These are phyloP conservation scores for crab-eating macaque (Macaca fascicularis) DNA, from an alignment of 2,113 vertebrate genomes.

Conservation along the genomic window T2T-MFA8v1.1 NC_088380.1:113924001-113924500, in stretches of 20 bases:
- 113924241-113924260: constrained; percentile 23
- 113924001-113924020: neutral
- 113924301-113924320: neutral
- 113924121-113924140: neutral
- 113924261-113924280: constrained; percentile 9
- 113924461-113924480: neutral
- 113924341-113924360: neutral
- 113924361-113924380: neutral
- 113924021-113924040: neutral
- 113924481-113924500: neutral
- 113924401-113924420: neutral
- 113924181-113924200: neutral
- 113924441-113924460: neutral
- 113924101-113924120: neutral
- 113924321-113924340: neutral
- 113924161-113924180: neutral
- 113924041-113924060: neutral
- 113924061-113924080: neutral
- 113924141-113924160: neutral
- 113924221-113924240: constrained; percentile 49
- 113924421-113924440: neutral
- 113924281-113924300: constrained; percentile 29
- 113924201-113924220: neutral
- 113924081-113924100: neutral
- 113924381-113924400: neutral